These are phyloP conservation scores for Hiodon alosoides DNA, from an alignment of 2,113 vertebrate genomes.

Conservation along the genomic window DNA sequence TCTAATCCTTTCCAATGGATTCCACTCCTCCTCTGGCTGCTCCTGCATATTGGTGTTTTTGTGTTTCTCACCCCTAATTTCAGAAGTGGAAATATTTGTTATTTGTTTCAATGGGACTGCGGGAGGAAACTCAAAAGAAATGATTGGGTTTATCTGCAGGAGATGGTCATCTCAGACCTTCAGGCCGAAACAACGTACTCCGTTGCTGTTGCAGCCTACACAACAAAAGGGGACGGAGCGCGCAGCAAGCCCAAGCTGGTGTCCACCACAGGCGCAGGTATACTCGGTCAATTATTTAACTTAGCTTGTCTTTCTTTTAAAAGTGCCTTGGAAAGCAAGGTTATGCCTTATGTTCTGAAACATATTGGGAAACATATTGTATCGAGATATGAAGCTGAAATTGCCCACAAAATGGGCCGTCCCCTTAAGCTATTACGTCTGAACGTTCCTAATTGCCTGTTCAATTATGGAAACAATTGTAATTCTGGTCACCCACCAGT, in stretches of 20 bases:
- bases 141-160: conserved; percentile 63
- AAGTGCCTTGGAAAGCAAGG: background rate
- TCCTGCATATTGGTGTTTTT: too few relatives aligned
- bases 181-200: conserved; percentile 93
- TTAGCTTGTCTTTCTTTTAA: background rate
- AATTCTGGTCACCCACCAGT: conserved; percentile 36
- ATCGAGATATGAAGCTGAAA: conserved; percentile 9
- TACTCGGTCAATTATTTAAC: background rate
- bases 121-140: too few relatives aligned
- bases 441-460: conserved; percentile 40
- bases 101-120: too few relatives aligned
- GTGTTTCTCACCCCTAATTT: too few relatives aligned
- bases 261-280: conserved; percentile 95
- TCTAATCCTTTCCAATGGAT: too few relatives aligned
- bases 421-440: conserved; percentile 27
- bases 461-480: conserved; percentile 32
- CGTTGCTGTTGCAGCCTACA: conserved; percentile 92
- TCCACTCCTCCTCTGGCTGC: too few relatives aligned
- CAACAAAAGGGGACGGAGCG: conserved; percentile 96
- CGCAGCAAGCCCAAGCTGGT: conserved; percentile 93
- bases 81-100: too few relatives aligned
- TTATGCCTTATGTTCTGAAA: conserved; percentile 5
- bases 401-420: conserved; percentile 16
- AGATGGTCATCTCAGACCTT: conserved; percentile 90
- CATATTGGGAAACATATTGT: conserved; percentile 6